These are phyloP conservation scores for Trichomalopsis sarcophagae DNA, from an alignment of 1,140 invertebrate species.

Conservation along the genomic window DNA sequence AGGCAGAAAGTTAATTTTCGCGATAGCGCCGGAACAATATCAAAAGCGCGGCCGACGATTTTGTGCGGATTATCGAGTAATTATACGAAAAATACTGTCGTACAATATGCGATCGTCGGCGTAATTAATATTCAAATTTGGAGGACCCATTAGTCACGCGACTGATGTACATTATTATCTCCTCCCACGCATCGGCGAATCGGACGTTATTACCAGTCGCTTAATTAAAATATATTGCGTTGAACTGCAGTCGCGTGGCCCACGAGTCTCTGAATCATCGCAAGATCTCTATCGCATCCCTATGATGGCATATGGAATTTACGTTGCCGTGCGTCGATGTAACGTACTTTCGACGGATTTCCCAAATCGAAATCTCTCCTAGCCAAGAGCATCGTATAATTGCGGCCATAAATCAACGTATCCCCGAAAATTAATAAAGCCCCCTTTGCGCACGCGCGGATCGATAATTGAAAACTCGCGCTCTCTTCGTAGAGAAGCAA, in stretches of 20 bases:
- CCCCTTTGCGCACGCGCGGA: not conserved
- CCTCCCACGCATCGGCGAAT: not conserved
- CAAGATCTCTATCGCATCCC: not conserved
- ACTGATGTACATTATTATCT: too few relatives aligned
- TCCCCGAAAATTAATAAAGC: constrained; percentile 4
- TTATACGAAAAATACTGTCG: not conserved
- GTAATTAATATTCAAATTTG: constrained; percentile 18
- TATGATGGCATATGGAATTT: not conserved
- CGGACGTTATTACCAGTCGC: not conserved
- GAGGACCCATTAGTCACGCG: not conserved
- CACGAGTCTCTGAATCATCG: not conserved
- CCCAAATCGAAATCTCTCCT: too few relatives aligned
- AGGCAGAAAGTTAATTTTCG: constrained; percentile 8
- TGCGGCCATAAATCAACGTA: not conserved
- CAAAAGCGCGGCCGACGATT: too few relatives aligned
- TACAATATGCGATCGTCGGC: not conserved
- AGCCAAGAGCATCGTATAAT: not conserved
- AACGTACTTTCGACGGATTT: not conserved
- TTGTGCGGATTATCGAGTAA: too few relatives aligned
- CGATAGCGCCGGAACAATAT: too few relatives aligned
- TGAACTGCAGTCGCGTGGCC: not conserved
- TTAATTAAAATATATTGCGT: constrained; percentile 16
- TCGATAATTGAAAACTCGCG: constrained; percentile 27
- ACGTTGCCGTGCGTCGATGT: not conserved
- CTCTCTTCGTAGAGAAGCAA: not conserved